Evolutionary conservation across 1,140 invertebrate species (phyloP).

Genomic region (Drosophila mauritiana): DNA sequence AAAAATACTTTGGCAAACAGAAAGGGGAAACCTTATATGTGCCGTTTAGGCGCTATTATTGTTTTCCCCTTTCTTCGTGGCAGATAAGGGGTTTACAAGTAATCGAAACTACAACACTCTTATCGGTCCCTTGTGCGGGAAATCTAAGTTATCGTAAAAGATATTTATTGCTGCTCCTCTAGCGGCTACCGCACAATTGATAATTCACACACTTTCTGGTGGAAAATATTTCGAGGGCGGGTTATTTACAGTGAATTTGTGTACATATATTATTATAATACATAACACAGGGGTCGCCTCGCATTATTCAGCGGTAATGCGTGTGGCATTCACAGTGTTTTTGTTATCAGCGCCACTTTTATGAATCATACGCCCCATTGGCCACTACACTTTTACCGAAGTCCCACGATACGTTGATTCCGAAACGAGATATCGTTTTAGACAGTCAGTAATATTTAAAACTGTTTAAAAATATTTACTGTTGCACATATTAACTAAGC

Average conservation of each 20-base stretch:
- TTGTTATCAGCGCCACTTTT: constrained; percentile 19
- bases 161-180: constrained; percentile 3
- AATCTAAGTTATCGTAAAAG: constrained; percentile 6
- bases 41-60: constrained; percentile 67
- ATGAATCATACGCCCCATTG: constrained; percentile 29
- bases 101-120: constrained; percentile 2
- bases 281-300: constrained; percentile 13
- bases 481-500: too few species aligned
- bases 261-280: constrained; percentile 6
- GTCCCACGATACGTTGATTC: background rate
- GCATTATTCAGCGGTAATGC: constrained; percentile 27
- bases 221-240: constrained; percentile 39
- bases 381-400: background rate
- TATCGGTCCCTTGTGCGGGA: background rate
- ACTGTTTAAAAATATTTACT: too few species aligned
- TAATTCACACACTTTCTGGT: constrained; percentile 24
- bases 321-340: constrained; percentile 11
- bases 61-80: constrained; percentile 3
- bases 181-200: constrained; percentile 24
- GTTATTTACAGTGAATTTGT: constrained; percentile 1
- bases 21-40: constrained; percentile 61
- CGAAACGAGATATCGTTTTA: background rate
- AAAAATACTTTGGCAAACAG: constrained; percentile 72
- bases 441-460: too few species aligned
- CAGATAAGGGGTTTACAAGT: background rate